Conservation (phyloP, 2,888 invertebrate genomes). For the Choreutis nemorana region DNA sequence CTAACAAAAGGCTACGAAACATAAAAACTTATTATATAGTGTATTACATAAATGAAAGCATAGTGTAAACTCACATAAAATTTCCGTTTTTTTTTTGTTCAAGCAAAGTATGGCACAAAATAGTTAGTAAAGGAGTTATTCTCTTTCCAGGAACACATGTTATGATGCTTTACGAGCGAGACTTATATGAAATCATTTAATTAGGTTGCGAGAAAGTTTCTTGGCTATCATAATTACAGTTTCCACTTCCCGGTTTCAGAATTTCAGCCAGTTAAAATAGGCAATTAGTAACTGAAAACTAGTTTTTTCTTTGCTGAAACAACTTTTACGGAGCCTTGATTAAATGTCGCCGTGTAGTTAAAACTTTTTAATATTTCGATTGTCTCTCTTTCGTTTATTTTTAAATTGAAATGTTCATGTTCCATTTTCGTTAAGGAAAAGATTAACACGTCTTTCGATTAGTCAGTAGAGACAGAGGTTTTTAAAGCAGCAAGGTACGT, state of each 20-base stretch:
- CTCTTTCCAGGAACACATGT: too few species aligned
- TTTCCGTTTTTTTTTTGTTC: conserved; percentile 3
- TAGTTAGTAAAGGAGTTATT: too few species aligned
- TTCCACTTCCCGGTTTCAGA: conserved; percentile 17
- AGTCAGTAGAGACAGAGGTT: not conserved
- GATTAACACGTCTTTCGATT: conserved; percentile 1
- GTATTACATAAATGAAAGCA: conserved; percentile 3
- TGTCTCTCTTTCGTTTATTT: not conserved
- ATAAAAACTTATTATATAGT: not conserved
- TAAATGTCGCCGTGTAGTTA: conserved; percentile 5
- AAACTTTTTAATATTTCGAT: conserved; percentile 3
- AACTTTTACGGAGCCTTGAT: conserved; percentile 8
- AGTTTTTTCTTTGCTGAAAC: conserved; percentile 17
- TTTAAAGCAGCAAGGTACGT: conserved; percentile 1
- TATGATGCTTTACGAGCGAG: conserved; percentile 5
- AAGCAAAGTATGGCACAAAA: conserved; percentile 1
- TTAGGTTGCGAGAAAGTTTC: conserved; percentile 14
- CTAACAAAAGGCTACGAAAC: not conserved
- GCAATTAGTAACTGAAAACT: conserved; percentile 24
- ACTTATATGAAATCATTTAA: conserved; percentile 12
- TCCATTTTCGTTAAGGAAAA: too few species aligned
- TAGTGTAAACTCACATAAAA: conserved; percentile 8
- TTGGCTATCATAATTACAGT: conserved; percentile 24
- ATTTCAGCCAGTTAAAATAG: conserved; percentile 25
- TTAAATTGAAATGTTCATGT: conserved; percentile 2